A percentile compares a stretch with the other conserved stretches of the same genome.
Conservation (phyloP, 2,888 invertebrate genomes). For the Apantesis nais region DNA sequence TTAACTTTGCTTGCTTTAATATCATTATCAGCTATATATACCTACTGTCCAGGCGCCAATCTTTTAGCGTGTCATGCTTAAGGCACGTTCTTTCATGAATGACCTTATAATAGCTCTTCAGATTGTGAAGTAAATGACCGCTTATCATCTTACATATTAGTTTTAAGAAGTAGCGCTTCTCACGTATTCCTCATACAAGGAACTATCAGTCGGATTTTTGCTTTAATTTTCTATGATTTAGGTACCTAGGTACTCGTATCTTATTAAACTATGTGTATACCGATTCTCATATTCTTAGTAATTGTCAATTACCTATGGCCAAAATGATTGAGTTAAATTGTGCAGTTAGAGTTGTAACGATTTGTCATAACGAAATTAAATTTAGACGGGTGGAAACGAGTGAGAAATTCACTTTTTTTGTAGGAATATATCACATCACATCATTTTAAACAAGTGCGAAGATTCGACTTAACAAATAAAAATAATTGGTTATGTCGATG, state of each 20-base stretch:
- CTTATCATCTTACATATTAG: slow-evolving; percentile 41
- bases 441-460: too few species aligned
- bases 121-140: slow-evolving; percentile 44
- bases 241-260: neutral
- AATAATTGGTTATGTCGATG: too few species aligned
- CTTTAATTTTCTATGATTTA: neutral
- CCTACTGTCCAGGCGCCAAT: slow-evolving; percentile 15
- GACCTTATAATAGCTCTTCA: slow-evolving; percentile 32
- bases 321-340: too few species aligned
- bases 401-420: too few species aligned
- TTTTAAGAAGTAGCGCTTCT: slow-evolving; percentile 10
- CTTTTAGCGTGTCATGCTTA: slow-evolving; percentile 20
- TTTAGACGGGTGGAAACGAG: too few species aligned
- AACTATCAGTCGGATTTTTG: neutral
- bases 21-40: slow-evolving; percentile 8
- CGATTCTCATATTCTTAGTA: neutral
- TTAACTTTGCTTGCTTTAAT: neutral
- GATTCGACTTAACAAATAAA: too few species aligned
- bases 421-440: too few species aligned
- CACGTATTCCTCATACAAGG: neutral
- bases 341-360: too few species aligned
- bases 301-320: too few species aligned
- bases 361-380: too few species aligned
- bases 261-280: neutral
- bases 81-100: slow-evolving; percentile 25